These are phyloP conservation scores for Myotis brandtii DNA, from an alignment of 2,113 vertebrate genomes.

Conservation along the genomic window DNA sequence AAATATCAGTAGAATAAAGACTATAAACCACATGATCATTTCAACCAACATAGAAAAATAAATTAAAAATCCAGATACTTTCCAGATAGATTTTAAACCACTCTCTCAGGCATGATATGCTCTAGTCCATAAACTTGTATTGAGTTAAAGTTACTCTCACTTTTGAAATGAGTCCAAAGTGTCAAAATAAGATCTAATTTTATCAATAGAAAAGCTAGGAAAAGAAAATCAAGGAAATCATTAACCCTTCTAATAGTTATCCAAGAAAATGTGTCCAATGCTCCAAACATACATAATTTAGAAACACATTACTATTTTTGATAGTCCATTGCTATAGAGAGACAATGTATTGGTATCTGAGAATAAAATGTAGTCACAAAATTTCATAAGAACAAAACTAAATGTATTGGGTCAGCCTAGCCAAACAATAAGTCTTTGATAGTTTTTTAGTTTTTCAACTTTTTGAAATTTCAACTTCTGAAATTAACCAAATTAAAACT, in stretches of 20 bases:
- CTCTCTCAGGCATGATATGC: background rate
- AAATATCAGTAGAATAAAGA: background rate
- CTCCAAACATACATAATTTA: background rate
- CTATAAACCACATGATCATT: background rate
- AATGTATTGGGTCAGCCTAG: background rate
- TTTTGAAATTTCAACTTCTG: background rate
- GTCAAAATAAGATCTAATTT: background rate
- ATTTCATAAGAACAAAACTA: background rate
- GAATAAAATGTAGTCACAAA: background rate
- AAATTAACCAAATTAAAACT: background rate
- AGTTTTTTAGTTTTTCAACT: background rate
- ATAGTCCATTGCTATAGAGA: background rate
- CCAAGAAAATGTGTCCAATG: background rate
- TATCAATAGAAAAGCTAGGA: background rate
- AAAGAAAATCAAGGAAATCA: background rate
- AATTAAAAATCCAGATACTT: background rate
- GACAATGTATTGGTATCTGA: background rate
- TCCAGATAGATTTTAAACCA: background rate
- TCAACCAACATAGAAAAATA: background rate
- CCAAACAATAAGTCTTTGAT: background rate
- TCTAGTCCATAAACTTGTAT: background rate
- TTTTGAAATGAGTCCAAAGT: background rate
- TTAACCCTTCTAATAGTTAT: background rate
- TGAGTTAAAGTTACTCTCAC: background rate
- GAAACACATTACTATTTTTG: background rate